Evolutionary conservation across 37 sponge, comb jelly and placozoan genomes (phyloP).

Genomic region (Petrosia ficiformis): DNA sequence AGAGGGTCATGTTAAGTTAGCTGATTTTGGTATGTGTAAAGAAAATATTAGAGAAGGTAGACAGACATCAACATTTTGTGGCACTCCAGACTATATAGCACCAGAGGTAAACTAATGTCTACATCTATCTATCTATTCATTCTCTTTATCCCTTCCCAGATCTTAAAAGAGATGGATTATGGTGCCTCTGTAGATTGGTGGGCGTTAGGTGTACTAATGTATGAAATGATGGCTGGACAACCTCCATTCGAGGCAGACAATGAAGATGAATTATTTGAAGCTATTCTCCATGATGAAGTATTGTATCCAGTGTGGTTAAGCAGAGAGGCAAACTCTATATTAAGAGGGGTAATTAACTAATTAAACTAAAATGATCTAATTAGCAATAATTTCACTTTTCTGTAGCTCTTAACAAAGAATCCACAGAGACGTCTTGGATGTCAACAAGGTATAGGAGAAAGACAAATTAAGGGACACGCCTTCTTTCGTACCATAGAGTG

Average conservation of each 20-base stretch:
- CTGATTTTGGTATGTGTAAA: constrained; percentile 99
- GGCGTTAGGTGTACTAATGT: constrained; percentile 99
- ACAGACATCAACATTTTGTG: constrained; percentile 96
- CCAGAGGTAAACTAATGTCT: constrained; percentile 78
- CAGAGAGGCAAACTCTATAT: constrained; percentile 89
- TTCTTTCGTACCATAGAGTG: constrained; percentile 93
- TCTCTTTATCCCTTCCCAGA: constrained; percentile 32
- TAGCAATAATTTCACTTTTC: too few relatives aligned
- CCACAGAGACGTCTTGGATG: constrained; percentile 84
- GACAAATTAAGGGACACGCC: constrained; percentile 82
- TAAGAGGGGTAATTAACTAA: constrained; percentile 77
- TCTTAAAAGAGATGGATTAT: constrained; percentile 88
- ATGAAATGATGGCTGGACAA: constrained; percentile 99
- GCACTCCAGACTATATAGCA: constrained; percentile 99
- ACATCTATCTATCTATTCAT: background rate
- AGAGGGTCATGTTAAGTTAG: constrained; percentile 96
- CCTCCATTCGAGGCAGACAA: constrained; percentile 99
- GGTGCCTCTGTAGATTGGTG: constrained; percentile 97
- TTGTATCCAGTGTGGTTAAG: constrained; percentile 96
- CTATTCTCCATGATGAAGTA: constrained; percentile 95
- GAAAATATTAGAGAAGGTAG: constrained; percentile 82
- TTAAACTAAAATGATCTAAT: too few relatives aligned
- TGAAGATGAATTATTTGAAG: constrained; percentile 96
- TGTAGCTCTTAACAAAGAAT: constrained; percentile 86
- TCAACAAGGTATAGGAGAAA: constrained; percentile 83